phyloP scores from a whole-genome alignment of 2,113 vertebrate species.

The Centropus bengalensis region DNA sequence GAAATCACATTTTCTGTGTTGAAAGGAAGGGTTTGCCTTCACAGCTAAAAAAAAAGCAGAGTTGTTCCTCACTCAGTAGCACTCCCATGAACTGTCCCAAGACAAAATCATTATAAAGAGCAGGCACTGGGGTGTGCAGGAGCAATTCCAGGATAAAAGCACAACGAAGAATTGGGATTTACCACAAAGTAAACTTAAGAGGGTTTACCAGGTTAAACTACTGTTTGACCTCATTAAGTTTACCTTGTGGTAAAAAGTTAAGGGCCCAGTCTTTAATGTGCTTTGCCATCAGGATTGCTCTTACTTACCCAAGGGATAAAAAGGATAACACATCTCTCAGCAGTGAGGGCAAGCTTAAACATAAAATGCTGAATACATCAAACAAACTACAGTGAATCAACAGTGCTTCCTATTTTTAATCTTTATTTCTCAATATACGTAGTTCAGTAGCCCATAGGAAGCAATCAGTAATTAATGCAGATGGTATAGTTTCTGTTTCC shows the following conservation, averaged over 20 bases:
- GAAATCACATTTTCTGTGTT: conserved; percentile 55
- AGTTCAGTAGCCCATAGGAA: neutral
- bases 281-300: neutral
- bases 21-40: conserved; percentile 43
- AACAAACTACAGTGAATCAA: neutral
- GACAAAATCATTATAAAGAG: neutral
- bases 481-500: neutral
- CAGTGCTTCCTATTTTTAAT: neutral
- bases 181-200: neutral
- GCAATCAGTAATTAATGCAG: neutral
- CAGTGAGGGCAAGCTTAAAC: neutral
- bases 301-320: neutral
- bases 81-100: conserved; percentile 30
- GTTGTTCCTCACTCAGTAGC: neutral
- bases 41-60: conserved; percentile 19
- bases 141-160: neutral
- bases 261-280: neutral
- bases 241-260: neutral
- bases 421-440: neutral
- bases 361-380: neutral
- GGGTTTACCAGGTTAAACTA: neutral
- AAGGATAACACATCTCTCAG: neutral
- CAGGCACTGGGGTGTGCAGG: neutral
- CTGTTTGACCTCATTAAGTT: neutral
- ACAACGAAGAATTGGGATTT: neutral